Percentiles rank a stretch among this genome's conserved stretches.
These are phyloP conservation scores for Varecia variegata DNA, from an alignment of 2,797 vertebrate genomes.

Conservation along the genomic window DNA sequence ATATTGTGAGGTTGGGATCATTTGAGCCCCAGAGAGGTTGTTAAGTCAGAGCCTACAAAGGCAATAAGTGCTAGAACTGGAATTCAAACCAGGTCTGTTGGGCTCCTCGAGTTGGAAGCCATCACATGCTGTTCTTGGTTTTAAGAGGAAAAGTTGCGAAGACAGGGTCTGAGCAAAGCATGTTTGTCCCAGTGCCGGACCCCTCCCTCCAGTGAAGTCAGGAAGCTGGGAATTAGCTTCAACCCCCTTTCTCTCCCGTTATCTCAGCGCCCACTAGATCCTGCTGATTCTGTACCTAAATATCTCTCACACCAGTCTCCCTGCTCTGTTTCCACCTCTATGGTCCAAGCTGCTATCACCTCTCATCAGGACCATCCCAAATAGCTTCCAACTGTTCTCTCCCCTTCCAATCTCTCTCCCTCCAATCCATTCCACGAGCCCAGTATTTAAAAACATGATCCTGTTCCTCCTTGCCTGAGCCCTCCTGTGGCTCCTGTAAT, in stretches of 20 bases:
- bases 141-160: not conserved
- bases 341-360: not conserved
- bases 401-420: not conserved
- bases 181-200: not conserved
- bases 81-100: not conserved
- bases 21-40: not conserved
- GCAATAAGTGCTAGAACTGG: not conserved
- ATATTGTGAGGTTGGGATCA: not conserved
- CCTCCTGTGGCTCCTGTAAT: not conserved
- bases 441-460: not conserved
- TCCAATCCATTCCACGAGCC: not conserved
- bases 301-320: not conserved
- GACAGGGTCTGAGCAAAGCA: not conserved
- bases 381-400: not conserved
- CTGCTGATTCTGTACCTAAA: not conserved
- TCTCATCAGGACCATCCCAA: not conserved
- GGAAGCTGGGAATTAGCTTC: not conserved
- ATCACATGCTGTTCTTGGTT: not conserved
- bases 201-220: not conserved
- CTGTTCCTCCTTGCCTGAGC: rapidly evolving
- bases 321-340: rapidly evolving
- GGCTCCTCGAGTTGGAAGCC: not conserved
- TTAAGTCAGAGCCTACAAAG: not conserved
- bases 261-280: not conserved
- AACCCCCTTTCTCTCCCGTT: not conserved